Evolutionary conservation across 2,113 vertebrate species (phyloP).

Genomic region (Psittacus erithacus): DNA sequence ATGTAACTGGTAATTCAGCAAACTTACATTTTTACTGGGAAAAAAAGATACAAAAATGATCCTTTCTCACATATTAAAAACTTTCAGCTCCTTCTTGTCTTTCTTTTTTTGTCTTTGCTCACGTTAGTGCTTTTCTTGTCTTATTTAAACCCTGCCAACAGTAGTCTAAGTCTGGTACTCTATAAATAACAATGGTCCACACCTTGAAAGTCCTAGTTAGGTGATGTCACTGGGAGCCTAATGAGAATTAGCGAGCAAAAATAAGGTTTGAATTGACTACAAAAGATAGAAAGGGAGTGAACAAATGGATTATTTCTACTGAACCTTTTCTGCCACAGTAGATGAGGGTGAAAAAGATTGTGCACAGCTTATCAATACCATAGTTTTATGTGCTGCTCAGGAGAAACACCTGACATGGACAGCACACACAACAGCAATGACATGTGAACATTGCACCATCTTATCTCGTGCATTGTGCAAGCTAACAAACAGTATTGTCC

Average conservation of each 20-base stretch:
- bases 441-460: neutral
- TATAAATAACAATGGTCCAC: constrained; percentile 12
- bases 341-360: neutral
- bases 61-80: neutral
- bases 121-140: neutral
- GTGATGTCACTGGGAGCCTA: neutral
- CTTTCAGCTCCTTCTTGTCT: neutral
- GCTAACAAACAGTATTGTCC: neutral
- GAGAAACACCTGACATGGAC: neutral
- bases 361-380: neutral
- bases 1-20: neutral
- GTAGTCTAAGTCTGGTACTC: neutral
- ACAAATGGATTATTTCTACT: neutral
- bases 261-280: neutral
- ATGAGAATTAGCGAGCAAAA: neutral
- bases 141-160: neutral
- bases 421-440: neutral
- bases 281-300: neutral
- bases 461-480: constrained; percentile 38
- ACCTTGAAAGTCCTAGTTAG: neutral
- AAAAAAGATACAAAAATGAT: neutral
- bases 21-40: neutral
- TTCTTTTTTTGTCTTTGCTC: neutral
- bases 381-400: neutral
- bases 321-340: neutral